phyloP scores from a whole-genome alignment of 1,140 invertebrate species.

The Drosophila subobscura region DNA sequence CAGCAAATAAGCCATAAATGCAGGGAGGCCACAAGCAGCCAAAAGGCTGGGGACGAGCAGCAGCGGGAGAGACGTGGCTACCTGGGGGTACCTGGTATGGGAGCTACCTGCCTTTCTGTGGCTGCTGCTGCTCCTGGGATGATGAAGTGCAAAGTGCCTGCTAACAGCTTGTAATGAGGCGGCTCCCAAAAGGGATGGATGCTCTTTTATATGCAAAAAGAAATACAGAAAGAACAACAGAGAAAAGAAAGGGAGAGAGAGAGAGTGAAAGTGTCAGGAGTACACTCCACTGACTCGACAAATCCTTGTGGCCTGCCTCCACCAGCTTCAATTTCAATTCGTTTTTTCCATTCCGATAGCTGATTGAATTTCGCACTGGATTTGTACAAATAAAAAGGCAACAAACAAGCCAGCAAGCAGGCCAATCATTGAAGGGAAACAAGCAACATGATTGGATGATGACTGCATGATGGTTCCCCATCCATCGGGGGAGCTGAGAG shows the following conservation, averaged over 20 bases:
- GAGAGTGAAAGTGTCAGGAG: neutral
- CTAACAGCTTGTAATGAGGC: slow-evolving; percentile 78
- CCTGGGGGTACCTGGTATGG: too few species aligned
- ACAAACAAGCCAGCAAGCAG: slow-evolving; percentile 20
- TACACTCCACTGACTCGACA: slow-evolving; percentile 43
- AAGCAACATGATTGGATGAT: too few species aligned
- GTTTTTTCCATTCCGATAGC: slow-evolving; percentile 32
- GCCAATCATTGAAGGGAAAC: slow-evolving; percentile 7
- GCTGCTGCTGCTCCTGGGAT: slow-evolving; percentile 21
- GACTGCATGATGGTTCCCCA: neutral
- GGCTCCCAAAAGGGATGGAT: slow-evolving; percentile 51
- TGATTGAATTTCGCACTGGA: slow-evolving; percentile 46
- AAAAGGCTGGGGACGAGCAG: neutral
- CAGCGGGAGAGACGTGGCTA: neutral
- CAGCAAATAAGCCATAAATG: slow-evolving; percentile 77
- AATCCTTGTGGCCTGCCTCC: slow-evolving; percentile 17
- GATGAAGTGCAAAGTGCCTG: slow-evolving; percentile 76
- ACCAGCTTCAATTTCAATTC: slow-evolving; percentile 44
- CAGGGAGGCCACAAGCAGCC: slow-evolving; percentile 3
- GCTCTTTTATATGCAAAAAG: slow-evolving; percentile 43
- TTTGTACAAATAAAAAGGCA: slow-evolving; percentile 39
- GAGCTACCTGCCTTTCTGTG: too few species aligned
- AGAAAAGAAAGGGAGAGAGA: too few species aligned
- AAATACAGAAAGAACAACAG: neutral
- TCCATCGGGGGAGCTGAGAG: too few species aligned